Evolutionary conservation across 2,888 invertebrate genomes (phyloP).

Genomic region (Strigamia maritima): DNA sequence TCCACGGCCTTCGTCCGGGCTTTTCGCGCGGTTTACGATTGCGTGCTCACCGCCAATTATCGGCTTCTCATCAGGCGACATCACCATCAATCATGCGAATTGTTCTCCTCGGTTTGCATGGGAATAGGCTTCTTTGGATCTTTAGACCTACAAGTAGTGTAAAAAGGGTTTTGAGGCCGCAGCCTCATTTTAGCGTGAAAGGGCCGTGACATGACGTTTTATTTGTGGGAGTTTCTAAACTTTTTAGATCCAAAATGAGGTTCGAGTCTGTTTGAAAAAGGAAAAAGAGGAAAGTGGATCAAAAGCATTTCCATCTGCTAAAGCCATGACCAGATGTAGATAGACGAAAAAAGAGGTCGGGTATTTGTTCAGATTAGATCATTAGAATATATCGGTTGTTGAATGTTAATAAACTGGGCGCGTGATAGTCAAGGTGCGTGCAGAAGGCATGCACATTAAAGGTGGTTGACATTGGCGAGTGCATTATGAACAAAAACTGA

Average conservation of each 20-base stretch:
- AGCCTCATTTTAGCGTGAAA: not conserved
- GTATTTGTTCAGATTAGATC: slow-evolving; percentile 8
- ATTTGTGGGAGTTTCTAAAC: slow-evolving; percentile 9
- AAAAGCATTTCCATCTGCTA: not conserved
- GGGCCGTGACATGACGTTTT: slow-evolving; percentile 18
- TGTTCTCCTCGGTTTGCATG: slow-evolving; percentile 17
- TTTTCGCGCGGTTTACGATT: slow-evolving; percentile 22
- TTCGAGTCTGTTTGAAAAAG: not conserved
- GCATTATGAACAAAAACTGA: not conserved
- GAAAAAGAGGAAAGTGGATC: slow-evolving; percentile 25
- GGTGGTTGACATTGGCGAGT: slow-evolving; percentile 30
- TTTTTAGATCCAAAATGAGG: slow-evolving; percentile 3
- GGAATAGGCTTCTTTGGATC: slow-evolving; percentile 4
- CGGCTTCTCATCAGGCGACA: slow-evolving; percentile 32
- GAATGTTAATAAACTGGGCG: slow-evolving; percentile 23
- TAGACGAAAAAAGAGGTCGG: not conserved
- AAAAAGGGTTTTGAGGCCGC: slow-evolving; percentile 29
- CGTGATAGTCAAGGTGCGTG: slow-evolving; percentile 1
- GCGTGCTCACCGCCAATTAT: slow-evolving; percentile 29
- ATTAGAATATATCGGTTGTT: not conserved
- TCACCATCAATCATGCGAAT: slow-evolving; percentile 23
- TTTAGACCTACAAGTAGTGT: not conserved
- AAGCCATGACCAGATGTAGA: slow-evolving; percentile 4
- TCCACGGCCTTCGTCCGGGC: slow-evolving; percentile 18
- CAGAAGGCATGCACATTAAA: not conserved